Base-by-base conservation (phyloP, 2,888 invertebrate genomes). In the Lasioglossum calceatum region DNA sequence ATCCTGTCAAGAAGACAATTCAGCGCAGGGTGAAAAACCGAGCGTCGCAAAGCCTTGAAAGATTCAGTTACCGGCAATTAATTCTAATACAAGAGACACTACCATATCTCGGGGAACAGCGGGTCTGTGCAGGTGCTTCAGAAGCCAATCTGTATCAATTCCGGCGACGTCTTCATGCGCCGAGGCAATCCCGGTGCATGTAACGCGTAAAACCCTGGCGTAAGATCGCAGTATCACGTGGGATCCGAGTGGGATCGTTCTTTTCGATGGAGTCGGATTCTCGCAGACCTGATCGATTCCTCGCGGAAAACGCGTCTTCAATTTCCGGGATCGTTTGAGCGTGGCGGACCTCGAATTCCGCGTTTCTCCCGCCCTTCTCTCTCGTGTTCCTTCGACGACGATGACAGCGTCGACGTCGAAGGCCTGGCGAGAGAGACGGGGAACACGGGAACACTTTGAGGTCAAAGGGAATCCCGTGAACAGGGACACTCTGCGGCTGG, bases 271-370 rank as follows among this genome's bases (percentile, higher is more conserved):
- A 58, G 50, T n/a, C 1, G 72, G 80, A 83, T 88, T 85, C 81
- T 83, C 27, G 44, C 42, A 42, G 64, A 36, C n/a, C 72, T 79
- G 87, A 88, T 88, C 87, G 88, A 88, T 87, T 87, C 84, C 32
- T 76, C 85, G 79, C 50, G 79, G 79, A 89, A 88, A 89, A 90
- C 89, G 89, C 88, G 88, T 88, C 92, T 89, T 91, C 91, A 91
- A 92, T 92, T 89, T 92, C 89, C 89, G 78, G 54, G 84, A 89
- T 87, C 90, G 92, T 90, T 91, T 88, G 87, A 91, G 91, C 87
- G 90, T 90, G 80, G 83, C 73, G 73, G 75, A 67, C 85, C 85
- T 91, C 85, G 89, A 90, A 92, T 90, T 91, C 88, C 90, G 80
- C 84, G 83, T 81, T 82, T 58, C 42, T 23, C 36, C 44, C 74